A percentile compares a stretch with the other conserved stretches of the same genome.
phyloP scores from a whole-genome alignment of 2,113 vertebrate species.

The Phoenicopterus ruber region DNA sequence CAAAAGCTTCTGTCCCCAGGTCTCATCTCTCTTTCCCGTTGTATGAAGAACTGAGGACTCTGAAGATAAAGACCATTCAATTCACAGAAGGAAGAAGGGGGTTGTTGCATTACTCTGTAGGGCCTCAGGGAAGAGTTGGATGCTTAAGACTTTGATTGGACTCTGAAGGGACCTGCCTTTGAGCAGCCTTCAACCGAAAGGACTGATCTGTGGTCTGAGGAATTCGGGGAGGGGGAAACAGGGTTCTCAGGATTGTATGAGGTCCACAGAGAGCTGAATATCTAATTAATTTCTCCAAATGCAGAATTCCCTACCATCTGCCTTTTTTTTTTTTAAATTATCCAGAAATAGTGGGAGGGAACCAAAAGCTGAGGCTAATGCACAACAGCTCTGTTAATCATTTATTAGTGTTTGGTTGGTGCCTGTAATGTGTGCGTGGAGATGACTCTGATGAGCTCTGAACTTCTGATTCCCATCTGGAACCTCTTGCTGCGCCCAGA shows the following conservation, averaged over 20 bases:
- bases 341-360: not conserved
- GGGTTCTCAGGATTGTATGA: not conserved
- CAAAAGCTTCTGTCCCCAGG: not conserved
- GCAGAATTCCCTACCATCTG: not conserved
- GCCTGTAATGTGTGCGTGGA: not conserved
- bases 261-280: not conserved
- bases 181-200: not conserved
- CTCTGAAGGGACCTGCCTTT: not conserved
- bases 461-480: constrained; percentile 42
- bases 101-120: not conserved
- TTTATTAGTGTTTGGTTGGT: constrained; percentile 40
- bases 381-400: constrained; percentile 26
- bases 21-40: not conserved
- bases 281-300: not conserved
- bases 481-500: constrained; percentile 18
- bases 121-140: not conserved
- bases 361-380: not conserved
- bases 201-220: not conserved
- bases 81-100: not conserved
- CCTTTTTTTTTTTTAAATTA: not conserved
- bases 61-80: not conserved
- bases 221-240: not conserved
- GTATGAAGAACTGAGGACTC: not conserved
- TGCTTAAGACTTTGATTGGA: not conserved
- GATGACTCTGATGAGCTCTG: constrained; percentile 42